Base-by-base conservation (phyloP, 2,797 vertebrate species). In the Zenarchopterus dispar region DNA sequence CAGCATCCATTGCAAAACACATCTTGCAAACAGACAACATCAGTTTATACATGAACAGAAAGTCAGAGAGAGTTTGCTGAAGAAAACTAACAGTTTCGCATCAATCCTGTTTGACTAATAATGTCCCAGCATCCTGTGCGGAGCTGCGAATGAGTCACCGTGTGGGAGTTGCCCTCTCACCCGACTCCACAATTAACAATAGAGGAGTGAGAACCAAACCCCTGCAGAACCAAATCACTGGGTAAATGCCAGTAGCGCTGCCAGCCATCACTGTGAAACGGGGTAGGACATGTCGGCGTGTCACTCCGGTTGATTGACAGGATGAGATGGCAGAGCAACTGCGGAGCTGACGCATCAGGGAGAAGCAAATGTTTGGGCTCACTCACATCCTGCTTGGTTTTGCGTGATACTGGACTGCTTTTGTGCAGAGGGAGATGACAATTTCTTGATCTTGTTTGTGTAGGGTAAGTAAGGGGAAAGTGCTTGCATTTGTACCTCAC, bases 221-320 rank as follows among this genome's bases (percentile, higher is more conserved):
- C 88, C 81, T 56, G 72, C 65, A 22, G 79, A 77, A 86, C 61
- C 80, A 88, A 89, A 88, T 85, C 62, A 69, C 75, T 56, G 78
- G 77, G 73, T 82, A 79, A 84, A 77, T 70, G 62, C 70, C 23
- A 15, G 62, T 64, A 70, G 70, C 50, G 3, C 49, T 59, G 79
- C 67, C 74, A 86, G 81, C 65, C 76, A 71, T 70, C 59, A 62
- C 68, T 41, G 59, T 79, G 66, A 81, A 78, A 80, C 49, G 31
- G 61, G 75, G 62, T 58, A 82, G 70, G 75, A 81, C 70, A 51
- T 54, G 70, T 58, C 52, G 17, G 54, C 66, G 3, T 68, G 90
- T 83, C 90, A 85, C 60, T 90, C 87, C 4, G 19, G 24, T 65
- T 88, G 87, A 90, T 6, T 85, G 90, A 87, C 89, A 67, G 83